Percentiles rank a stretch among this genome's conserved stretches.
phyloP scores from a whole-genome alignment of 2,888 invertebrate genomes.

The Lasioglossum pauxillum region DNA sequence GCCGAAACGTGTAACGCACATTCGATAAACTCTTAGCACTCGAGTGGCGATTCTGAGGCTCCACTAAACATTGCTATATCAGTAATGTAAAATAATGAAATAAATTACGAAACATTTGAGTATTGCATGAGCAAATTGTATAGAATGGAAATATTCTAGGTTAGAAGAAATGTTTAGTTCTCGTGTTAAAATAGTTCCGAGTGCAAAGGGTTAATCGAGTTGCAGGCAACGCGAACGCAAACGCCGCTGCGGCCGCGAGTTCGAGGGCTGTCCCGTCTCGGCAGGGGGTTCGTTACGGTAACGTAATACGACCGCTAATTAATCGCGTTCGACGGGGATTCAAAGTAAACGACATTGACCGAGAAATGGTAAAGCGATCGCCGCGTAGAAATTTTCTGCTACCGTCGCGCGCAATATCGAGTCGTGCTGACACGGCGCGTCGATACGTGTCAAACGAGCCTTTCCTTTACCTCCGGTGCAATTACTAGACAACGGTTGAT shows the following conservation, averaged over 20 bases:
- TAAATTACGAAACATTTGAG: too few species aligned
- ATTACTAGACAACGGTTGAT: slow-evolving; percentile 14
- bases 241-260: background rate
- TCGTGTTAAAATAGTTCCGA: too few species aligned
- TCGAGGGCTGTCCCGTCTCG: background rate
- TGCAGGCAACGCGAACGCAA: background rate
- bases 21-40: slow-evolving; percentile 21
- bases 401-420: slow-evolving; percentile 16
- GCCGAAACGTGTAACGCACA: background rate
- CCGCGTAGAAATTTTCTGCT: slow-evolving; percentile 18
- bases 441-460: slow-evolving; percentile 23
- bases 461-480: slow-evolving; percentile 3
- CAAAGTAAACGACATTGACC: slow-evolving; percentile 48
- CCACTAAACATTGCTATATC: too few species aligned
- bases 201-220: background rate
- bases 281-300: background rate
- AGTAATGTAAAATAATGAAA: too few species aligned
- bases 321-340: slow-evolving; percentile 23
- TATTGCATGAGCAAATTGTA: too few species aligned
- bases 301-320: slow-evolving; percentile 26
- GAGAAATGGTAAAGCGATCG: slow-evolving; percentile 31
- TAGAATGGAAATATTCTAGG: too few species aligned
- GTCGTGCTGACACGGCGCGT: slow-evolving; percentile 23
- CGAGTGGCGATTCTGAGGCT: too few species aligned
- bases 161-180: too few species aligned